phyloP scores from a whole-genome alignment of 2,888 invertebrate species.

The Theristus sp. region DNA sequence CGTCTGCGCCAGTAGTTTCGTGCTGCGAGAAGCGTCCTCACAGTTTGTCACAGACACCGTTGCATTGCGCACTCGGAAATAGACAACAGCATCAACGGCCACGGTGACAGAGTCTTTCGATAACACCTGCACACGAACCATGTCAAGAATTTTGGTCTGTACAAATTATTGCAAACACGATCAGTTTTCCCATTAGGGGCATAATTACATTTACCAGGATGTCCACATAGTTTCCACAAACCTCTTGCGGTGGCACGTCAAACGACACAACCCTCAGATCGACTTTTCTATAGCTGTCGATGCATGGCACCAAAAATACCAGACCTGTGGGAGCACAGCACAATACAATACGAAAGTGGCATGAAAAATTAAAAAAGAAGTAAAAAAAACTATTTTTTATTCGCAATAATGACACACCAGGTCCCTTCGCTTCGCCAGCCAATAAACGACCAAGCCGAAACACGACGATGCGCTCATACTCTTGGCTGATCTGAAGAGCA shows the following conservation, averaged over 20 bases:
- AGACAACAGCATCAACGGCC: slow-evolving; percentile 65
- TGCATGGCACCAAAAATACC: background rate
- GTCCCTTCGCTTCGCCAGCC: slow-evolving; percentile 51
- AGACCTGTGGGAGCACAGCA: background rate
- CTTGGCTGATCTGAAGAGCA: slow-evolving; percentile 12
- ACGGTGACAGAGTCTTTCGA: slow-evolving; percentile 94
- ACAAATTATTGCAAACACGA: too few relatives aligned
- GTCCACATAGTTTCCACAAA: too few relatives aligned
- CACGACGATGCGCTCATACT: slow-evolving; percentile 53
- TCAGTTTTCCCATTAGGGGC: too few relatives aligned
- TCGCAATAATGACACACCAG: slow-evolving; percentile 9
- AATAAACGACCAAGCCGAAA: slow-evolving; percentile 56
- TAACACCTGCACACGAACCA: slow-evolving; percentile 49
- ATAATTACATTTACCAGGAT: too few relatives aligned
- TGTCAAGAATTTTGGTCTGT: too few relatives aligned
- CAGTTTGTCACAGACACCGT: slow-evolving; percentile 93
- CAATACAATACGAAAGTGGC: background rate
- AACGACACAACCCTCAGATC: background rate
- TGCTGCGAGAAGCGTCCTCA: slow-evolving; percentile 57
- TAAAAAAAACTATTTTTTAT: background rate
- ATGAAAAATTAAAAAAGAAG: background rate
- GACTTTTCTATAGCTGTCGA: background rate
- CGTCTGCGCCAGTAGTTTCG: slow-evolving; percentile 33
- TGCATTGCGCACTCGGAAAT: slow-evolving; percentile 65
- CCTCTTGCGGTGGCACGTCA: slow-evolving; percentile 2